Conservation (phyloP, 1,140 invertebrate species). For the Pachypeltis micranthus region DNA sequence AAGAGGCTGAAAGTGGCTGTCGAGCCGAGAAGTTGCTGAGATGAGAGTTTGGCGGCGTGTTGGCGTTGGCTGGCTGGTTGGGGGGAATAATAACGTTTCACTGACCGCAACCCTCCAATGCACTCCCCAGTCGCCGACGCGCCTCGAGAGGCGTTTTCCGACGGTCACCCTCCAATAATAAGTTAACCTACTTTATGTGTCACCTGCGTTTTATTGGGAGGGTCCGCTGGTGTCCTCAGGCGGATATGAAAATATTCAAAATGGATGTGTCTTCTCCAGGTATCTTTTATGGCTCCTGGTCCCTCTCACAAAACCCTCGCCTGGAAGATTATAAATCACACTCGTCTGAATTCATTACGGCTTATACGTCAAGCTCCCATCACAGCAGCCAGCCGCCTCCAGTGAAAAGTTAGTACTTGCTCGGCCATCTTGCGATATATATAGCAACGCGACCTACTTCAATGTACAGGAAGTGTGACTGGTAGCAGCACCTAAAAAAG, state of each 20-base stretch:
- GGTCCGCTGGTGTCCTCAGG: not conserved
- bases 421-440: too few species aligned
- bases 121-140: not conserved
- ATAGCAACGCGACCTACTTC: too few species aligned
- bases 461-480: too few species aligned
- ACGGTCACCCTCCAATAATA: not conserved
- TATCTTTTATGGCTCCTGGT: not conserved
- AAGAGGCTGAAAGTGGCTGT: too few species aligned
- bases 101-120: conserved; percentile 3
- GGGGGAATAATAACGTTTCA: conserved; percentile 7
- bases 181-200: conserved; percentile 11
- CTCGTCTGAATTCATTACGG: conserved; percentile 6
- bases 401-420: too few species aligned
- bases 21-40: too few species aligned
- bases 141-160: not conserved
- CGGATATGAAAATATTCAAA: conserved; percentile 9
- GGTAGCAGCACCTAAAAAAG: too few species aligned
- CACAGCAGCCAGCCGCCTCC: too few species aligned
- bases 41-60: too few species aligned
- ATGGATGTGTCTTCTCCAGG: conserved; percentile 9
- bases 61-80: too few species aligned
- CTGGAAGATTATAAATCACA: not conserved
- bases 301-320: not conserved
- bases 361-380: not conserved
- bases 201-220: conserved; percentile 9